Base-by-base conservation (phyloP, 2,888 invertebrate genomes). In the Polietes domitor region DNA sequence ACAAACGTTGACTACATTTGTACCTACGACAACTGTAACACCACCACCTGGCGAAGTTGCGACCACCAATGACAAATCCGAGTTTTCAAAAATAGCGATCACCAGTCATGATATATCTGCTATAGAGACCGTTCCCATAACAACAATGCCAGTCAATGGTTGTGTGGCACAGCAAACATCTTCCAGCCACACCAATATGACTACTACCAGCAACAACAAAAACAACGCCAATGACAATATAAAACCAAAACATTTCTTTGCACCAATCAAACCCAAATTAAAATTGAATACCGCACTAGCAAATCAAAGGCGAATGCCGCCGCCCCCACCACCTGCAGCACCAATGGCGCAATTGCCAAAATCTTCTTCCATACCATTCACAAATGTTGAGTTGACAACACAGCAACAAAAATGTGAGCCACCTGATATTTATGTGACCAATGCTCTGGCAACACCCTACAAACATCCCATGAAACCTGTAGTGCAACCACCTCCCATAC, bases 231-330 rank as follows among this genome's bases (percentile, higher is more conserved):
- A 58, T 41, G 78, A 61, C 24, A 76, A 37, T 19, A 82, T 75
- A 41, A 78, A 79, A 53, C 92, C 92, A 0, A 93, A 91, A 86
- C 93, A 93, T 86, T 93, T 93, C 85, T 93, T 93, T 87, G 91
- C 93, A 24, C 93, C 93, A 17, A 88, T 92, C 7, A 92, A 92
- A 86, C 91, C 91, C 58, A 90, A 90, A 76, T 87, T 91, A 50
- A 89, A 89, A 87, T 86, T 91, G 72, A 89, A 91, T 87, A 89
- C 92, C 80, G 86, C 91, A 47, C 78, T 91, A 63, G 90, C 91
- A 81, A 88, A 90, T 79, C 87, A 89, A 63, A 80, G 77, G 9
- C 50, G 81, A 19, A 7, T 80, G 37, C 47, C 86, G 7, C 86
- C 88, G 7, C 88, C 88, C 0, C 87, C 87, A n/a, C 53, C 37